A percentile compares a stretch with the other conserved stretches of the same genome.
These are phyloP conservation scores for Hirudinaria manillensis DNA, from an alignment of 2,888 invertebrate genomes.

Conservation along the genomic window DNA sequence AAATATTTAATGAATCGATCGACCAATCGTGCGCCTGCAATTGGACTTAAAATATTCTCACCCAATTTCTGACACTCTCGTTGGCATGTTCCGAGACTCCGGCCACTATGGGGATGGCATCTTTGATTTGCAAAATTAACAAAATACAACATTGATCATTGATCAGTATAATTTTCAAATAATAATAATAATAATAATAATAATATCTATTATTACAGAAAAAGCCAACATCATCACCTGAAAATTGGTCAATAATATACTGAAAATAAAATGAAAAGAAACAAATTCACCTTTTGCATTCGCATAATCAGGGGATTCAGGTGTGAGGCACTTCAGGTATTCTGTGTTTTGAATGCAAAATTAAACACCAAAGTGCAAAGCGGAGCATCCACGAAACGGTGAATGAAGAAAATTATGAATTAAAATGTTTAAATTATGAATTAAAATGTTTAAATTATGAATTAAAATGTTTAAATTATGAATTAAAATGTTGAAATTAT, in stretches of 20 bases:
- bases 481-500: too few relatives aligned
- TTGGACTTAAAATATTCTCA: slow-evolving; percentile 46
- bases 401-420: too few relatives aligned
- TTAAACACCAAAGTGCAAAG: not conserved
- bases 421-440: too few relatives aligned
- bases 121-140: slow-evolving; percentile 44
- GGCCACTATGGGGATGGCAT: slow-evolving; percentile 59
- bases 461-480: too few relatives aligned
- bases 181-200: too few relatives aligned
- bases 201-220: too few relatives aligned
- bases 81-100: slow-evolving; percentile 62
- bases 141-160: slow-evolving; percentile 12
- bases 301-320: slow-evolving; percentile 58
- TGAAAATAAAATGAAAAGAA: slow-evolving; percentile 31
- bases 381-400: not conserved
- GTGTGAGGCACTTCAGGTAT: slow-evolving; percentile 60
- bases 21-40: too few relatives aligned
- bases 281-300: slow-evolving; percentile 55
- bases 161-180: too few relatives aligned
- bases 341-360: slow-evolving; percentile 47
- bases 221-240: too few relatives aligned
- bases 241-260: too few relatives aligned
- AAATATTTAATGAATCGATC: too few relatives aligned
- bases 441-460: too few relatives aligned
- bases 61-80: slow-evolving; percentile 59